These are phyloP conservation scores for Meriones unguiculatus DNA, from an alignment of 2,113 vertebrate species.

Conservation along the genomic window DNA sequence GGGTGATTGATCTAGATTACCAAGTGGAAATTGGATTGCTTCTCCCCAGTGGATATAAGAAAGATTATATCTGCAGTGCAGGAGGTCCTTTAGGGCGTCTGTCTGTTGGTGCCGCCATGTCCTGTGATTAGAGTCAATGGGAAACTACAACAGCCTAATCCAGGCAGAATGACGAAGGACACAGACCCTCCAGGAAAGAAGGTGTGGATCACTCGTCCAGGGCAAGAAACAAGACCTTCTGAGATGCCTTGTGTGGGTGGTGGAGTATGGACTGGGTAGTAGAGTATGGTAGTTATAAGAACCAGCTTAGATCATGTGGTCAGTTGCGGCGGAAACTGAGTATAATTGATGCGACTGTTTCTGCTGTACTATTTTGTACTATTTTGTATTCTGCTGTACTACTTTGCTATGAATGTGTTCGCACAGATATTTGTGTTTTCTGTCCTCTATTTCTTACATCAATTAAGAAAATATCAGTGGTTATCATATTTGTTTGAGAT, in stretches of 20 bases:
- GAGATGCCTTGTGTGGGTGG: background rate
- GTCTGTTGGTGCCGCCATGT: background rate
- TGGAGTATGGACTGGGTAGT: background rate
- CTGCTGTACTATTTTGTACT: background rate
- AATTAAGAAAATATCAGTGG: background rate
- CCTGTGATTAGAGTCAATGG: background rate
- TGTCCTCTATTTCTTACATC: background rate
- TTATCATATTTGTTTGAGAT: background rate
- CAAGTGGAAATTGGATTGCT: background rate
- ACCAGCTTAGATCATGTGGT: background rate
- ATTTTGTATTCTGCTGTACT: no score
- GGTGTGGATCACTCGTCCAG: background rate
- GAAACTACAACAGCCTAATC: background rate
- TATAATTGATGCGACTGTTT: background rate
- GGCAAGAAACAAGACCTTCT: background rate
- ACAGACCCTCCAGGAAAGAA: background rate
- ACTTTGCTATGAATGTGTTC: background rate
- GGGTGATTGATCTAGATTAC: background rate
- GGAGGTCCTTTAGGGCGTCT: background rate
- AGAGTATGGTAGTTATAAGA: background rate
- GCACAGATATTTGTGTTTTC: background rate
- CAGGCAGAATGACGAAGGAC: background rate
- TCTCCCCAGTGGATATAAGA: background rate
- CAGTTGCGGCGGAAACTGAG: background rate
- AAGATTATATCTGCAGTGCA: background rate